phyloP scores from a whole-genome alignment of 2,113 vertebrate species.

The Thermophis baileyi region DNA sequence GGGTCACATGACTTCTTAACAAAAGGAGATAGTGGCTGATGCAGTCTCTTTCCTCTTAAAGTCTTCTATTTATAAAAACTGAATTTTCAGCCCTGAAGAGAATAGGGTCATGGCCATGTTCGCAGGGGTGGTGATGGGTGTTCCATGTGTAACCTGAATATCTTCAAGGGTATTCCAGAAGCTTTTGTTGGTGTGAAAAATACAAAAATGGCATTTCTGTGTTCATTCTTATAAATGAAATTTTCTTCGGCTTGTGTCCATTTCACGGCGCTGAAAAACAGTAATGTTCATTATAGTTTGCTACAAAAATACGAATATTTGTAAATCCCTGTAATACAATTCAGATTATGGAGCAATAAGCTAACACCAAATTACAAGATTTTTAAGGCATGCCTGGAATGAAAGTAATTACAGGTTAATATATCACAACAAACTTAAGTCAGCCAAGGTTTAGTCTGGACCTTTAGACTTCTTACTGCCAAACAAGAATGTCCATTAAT shows the following conservation, averaged over 20 bases:
- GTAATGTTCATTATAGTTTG: neutral
- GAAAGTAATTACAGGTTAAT: neutral
- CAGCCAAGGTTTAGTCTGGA: neutral
- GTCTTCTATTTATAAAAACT: neutral
- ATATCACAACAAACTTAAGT: neutral
- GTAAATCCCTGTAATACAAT: neutral
- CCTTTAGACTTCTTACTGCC: neutral
- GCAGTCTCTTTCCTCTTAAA: neutral
- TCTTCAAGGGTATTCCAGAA: neutral
- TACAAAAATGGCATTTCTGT: conserved; percentile 3
- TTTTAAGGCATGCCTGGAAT: neutral
- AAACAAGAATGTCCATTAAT: neutral
- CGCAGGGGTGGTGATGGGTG: neutral
- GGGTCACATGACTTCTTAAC: neutral
- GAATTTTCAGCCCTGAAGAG: neutral
- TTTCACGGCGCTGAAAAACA: conserved; percentile 89
- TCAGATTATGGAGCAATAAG: neutral
- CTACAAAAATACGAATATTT: neutral
- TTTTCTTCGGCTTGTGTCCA: conserved; percentile 94
- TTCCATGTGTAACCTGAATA: neutral
- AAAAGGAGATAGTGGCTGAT: neutral
- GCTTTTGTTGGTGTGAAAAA: neutral
- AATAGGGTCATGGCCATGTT: neutral
- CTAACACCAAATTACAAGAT: neutral
- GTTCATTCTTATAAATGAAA: conserved; percentile 83